Evolutionary conservation across 2,797 vertebrate genomes (phyloP).

Genomic region (Gobionotothen gibberifrons): DNA sequence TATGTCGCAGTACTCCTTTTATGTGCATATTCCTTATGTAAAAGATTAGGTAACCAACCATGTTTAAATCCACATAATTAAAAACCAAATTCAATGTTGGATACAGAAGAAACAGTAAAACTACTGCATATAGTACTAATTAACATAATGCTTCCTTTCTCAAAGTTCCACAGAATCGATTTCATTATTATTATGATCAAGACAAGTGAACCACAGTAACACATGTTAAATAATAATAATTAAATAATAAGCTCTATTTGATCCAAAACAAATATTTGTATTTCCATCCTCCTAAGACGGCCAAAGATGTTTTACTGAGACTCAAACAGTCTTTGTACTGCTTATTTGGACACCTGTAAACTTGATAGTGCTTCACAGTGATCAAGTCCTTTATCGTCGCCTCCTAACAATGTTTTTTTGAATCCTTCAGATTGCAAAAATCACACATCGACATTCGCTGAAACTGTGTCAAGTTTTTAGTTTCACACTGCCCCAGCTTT

Average conservation of each 20-base stretch:
- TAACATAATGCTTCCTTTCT: neutral
- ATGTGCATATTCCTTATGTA: neutral
- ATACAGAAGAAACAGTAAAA: neutral
- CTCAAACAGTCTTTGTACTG: neutral
- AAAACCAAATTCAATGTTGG: neutral
- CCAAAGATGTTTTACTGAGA: neutral
- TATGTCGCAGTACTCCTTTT: neutral
- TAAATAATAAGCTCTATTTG: neutral
- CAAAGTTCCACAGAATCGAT: neutral
- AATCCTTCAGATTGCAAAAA: constrained; percentile 36
- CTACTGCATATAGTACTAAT: neutral
- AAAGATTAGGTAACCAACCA: neutral
- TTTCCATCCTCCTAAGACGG: neutral
- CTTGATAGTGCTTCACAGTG: neutral
- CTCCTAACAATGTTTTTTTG: constrained; percentile 26
- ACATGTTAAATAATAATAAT: neutral
- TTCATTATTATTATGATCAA: neutral
- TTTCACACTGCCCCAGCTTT: constrained; percentile 57
- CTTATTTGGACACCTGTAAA: neutral
- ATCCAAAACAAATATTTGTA: neutral
- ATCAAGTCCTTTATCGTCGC: neutral
- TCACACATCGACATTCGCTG: constrained; percentile 56
- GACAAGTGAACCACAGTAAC: neutral
- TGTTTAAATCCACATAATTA: neutral
- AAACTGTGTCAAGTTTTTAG: constrained; percentile 52